Conservation (phyloP, 1,140 invertebrate species). For the Drosophila oshimai region DNA sequence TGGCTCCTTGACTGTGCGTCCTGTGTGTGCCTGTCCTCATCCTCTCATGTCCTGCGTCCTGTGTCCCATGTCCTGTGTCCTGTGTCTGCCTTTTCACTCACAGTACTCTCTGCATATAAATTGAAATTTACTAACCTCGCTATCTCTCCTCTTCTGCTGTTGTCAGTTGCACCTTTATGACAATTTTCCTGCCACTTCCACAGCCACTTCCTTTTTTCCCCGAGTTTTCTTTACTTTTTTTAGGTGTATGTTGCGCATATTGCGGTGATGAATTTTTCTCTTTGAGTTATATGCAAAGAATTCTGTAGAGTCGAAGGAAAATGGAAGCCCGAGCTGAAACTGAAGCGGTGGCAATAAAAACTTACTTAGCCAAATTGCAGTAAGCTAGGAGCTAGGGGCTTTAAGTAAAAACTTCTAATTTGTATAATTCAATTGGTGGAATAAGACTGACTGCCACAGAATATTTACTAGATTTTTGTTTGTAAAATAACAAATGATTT, state of each 20-base stretch:
- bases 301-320: background rate
- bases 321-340: background rate
- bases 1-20: conserved; percentile 27
- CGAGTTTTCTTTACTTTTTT: conserved; percentile 10
- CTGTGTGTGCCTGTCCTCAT: conserved; percentile 22
- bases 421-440: background rate
- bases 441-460: background rate
- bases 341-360: conserved; percentile 60
- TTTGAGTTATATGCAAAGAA: conserved; percentile 72
- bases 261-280: conserved; percentile 80
- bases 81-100: conserved; percentile 67
- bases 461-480: background rate
- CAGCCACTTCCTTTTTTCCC: conserved; percentile 29
- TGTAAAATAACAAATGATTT: too few relatives aligned
- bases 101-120: conserved; percentile 81
- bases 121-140: conserved; percentile 78
- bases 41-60: conserved; percentile 13
- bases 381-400: conserved; percentile 6
- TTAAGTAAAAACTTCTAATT: conserved; percentile 13
- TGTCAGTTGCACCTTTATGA: conserved; percentile 82
- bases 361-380: conserved; percentile 74
- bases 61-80: conserved; percentile 11
- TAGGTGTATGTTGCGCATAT: conserved; percentile 69
- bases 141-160: conserved; percentile 25
- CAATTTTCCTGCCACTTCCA: conserved; percentile 76